Conservation (phyloP, 2,888 invertebrate species). For the Pimpla rufipes region DNA sequence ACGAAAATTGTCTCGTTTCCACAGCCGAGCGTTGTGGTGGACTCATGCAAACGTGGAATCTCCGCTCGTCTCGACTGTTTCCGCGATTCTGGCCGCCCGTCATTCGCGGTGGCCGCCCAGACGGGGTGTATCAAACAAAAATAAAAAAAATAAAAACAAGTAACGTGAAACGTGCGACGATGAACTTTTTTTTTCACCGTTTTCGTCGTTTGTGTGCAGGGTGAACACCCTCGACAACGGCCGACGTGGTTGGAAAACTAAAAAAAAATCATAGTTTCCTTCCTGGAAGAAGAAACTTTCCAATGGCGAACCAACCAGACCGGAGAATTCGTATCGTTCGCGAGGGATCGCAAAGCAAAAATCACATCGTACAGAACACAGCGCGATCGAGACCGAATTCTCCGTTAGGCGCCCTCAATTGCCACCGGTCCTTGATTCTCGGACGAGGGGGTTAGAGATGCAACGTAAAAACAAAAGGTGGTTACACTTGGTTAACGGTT, state of each 20-base stretch:
- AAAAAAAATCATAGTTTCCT: conserved; percentile 45
- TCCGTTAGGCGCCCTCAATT: conserved; percentile 12
- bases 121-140: conserved; percentile 19
- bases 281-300: conserved; percentile 56
- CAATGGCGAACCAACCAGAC: conserved; percentile 26
- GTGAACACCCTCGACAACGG: conserved; percentile 36
- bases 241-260: conserved; percentile 47
- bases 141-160: conserved; percentile 28
- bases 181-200: conserved; percentile 23
- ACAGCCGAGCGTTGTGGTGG: conserved; percentile 36
- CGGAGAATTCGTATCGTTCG: conserved; percentile 30
- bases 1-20: conserved; percentile 33
- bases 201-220: conserved; percentile 40
- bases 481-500: conserved; percentile 57
- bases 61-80: conserved; percentile 4
- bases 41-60: conserved; percentile 41
- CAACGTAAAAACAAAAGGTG: conserved; percentile 52
- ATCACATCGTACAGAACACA: background rate
- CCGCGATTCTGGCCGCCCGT: conserved; percentile 38
- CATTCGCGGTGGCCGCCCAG: conserved; percentile 32
- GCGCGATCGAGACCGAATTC: conserved; percentile 24
- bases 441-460: conserved; percentile 48
- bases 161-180: conserved; percentile 45
- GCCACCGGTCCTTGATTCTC: conserved; percentile 20
- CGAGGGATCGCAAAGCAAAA: background rate